phyloP scores from a whole-genome alignment of 2,797 vertebrate genomes.

The Phylloscopus collybita region DNA sequence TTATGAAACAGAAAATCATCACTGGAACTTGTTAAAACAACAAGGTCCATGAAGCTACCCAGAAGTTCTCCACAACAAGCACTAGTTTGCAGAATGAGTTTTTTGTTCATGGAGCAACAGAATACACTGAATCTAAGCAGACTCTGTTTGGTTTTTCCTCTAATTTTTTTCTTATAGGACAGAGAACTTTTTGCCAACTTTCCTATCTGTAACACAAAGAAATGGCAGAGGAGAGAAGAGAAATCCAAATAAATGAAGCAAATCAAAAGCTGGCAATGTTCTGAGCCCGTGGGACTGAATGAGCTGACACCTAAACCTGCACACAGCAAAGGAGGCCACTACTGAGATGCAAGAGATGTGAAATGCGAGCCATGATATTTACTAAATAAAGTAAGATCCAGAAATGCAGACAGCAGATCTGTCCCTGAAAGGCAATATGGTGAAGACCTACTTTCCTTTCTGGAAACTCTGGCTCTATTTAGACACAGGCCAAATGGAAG shows the following conservation, averaged over 20 bases:
- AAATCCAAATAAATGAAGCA: neutral
- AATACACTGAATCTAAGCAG: neutral
- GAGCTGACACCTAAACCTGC: neutral
- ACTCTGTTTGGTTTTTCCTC: neutral
- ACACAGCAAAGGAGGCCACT: neutral
- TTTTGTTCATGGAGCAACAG: neutral
- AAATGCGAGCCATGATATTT: neutral
- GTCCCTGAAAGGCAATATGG: neutral
- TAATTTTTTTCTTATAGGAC: neutral
- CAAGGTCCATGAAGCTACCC: neutral
- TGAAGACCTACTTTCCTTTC: neutral
- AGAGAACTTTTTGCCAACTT: neutral
- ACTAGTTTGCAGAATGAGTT: neutral
- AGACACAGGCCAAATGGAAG: neutral
- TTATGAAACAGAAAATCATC: neutral
- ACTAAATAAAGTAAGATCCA: neutral
- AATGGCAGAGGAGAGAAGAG: neutral
- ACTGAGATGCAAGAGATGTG: neutral
- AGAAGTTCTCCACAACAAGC: neutral
- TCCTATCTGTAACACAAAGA: neutral
- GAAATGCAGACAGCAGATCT: neutral
- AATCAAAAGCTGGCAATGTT: neutral
- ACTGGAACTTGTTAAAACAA: neutral
- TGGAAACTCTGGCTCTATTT: neutral
- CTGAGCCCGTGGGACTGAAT: neutral